These are phyloP conservation scores for Malacoraja senta DNA, from an alignment of 2,797 vertebrate genomes.

Conservation along the genomic window DNA sequence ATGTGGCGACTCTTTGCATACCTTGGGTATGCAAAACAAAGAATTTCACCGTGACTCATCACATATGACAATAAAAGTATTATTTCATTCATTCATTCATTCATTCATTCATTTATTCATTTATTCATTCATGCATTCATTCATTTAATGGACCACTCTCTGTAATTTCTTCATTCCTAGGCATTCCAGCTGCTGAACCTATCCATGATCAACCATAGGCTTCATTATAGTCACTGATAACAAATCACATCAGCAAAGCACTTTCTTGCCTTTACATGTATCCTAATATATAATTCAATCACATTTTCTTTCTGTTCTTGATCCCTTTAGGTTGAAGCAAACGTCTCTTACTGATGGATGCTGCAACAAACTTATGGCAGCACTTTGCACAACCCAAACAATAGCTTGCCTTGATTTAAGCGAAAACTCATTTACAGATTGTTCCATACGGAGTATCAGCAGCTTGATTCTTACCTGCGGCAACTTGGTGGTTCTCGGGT, in stretches of 20 bases:
- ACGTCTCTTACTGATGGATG: constrained; percentile 12
- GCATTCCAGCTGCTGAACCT: no score
- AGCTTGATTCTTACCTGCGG: background rate
- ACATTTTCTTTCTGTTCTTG: background rate
- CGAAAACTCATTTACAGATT: constrained; percentile 13
- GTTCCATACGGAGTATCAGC: background rate
- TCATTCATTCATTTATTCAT: no score
- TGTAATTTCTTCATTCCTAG: no score
- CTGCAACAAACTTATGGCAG: background rate
- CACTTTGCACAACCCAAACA: background rate
- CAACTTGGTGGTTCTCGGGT: background rate
- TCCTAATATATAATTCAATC: background rate
- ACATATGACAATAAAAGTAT: no score
- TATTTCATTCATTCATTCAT: no score
- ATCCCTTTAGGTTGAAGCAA: background rate
- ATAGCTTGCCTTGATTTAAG: constrained; percentile 7
- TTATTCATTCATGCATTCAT: no score
- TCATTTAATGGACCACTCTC: no score
- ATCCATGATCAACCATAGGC: no score
- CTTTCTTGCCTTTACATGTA: background rate
- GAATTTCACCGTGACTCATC: no score
- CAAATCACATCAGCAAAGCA: background rate
- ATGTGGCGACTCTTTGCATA: no score
- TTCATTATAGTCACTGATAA: background rate
- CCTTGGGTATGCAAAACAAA: no score